Evolutionary conservation across 2,888 invertebrate genomes (phyloP).

Genomic region (Parnassius glacialis): DNA sequence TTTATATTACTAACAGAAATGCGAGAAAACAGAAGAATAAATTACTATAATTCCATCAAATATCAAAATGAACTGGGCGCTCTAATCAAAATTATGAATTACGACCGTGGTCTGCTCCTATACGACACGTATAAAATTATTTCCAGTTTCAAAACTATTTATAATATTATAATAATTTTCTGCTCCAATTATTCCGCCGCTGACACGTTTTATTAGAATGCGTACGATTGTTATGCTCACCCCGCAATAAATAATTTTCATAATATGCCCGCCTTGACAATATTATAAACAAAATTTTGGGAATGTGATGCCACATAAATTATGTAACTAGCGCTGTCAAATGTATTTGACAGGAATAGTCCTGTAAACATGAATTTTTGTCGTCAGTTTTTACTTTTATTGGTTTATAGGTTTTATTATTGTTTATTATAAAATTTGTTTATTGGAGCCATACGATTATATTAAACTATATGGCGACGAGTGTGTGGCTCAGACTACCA

Average conservation of each 20-base stretch:
- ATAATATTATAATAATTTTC: constrained; percentile 78
- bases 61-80: constrained; percentile 49
- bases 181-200: constrained; percentile 73
- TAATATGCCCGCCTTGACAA: constrained; percentile 53
- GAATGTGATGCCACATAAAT: constrained; percentile 43
- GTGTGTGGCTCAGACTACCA: too few relatives aligned
- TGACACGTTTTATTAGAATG: constrained; percentile 76
- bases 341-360: constrained; percentile 47
- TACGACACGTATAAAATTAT: constrained; percentile 71
- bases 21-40: too few relatives aligned
- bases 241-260: constrained; percentile 62
- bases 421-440: constrained; percentile 10
- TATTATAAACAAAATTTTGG: constrained; percentile 60
- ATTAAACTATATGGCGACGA: too few relatives aligned
- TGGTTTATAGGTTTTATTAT: constrained; percentile 19
- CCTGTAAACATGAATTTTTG: constrained; percentile 30
- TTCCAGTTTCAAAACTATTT: constrained; percentile 73
- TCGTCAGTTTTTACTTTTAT: constrained; percentile 24
- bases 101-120: constrained; percentile 63
- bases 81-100: constrained; percentile 68
- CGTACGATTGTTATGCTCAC: constrained; percentile 72
- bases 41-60: constrained; percentile 34
- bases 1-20: too few relatives aligned
- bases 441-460: not conserved
- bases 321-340: constrained; percentile 52